phyloP scores from a whole-genome alignment of 2,888 invertebrate genomes.

The Coleophora deauratella region DNA sequence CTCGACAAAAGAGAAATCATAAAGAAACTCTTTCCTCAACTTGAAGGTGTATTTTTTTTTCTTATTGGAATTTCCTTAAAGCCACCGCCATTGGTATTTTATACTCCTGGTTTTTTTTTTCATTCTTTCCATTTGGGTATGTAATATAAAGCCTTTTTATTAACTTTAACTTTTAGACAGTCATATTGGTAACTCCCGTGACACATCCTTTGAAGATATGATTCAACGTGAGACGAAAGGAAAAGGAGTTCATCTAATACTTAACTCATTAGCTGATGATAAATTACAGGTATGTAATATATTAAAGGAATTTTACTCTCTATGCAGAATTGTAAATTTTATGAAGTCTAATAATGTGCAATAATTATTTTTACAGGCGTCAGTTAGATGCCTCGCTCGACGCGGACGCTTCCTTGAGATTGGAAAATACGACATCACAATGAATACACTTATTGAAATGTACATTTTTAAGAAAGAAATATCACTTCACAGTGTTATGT shows the following conservation, averaged over 20 bases:
- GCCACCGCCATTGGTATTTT: no score
- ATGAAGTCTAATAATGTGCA: neutral
- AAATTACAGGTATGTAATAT: slow-evolving; percentile 78
- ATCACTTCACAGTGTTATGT: no score
- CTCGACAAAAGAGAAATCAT: slow-evolving; percentile 91
- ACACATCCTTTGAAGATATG: slow-evolving; percentile 90
- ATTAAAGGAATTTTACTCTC: no score
- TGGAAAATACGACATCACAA: no score
- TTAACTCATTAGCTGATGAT: slow-evolving; percentile 94
- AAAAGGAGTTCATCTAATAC: slow-evolving; percentile 89
- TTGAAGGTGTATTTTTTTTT: slow-evolving; percentile 58
- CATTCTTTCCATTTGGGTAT: no score
- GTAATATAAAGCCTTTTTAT: neutral
- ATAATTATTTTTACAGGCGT: slow-evolving; percentile 44
- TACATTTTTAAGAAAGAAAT: no score
- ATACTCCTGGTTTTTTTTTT: no score
- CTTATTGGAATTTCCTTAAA: neutral
- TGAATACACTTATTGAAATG: no score
- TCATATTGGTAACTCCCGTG: slow-evolving; percentile 90
- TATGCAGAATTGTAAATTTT: neutral
- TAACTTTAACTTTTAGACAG: slow-evolving; percentile 37
- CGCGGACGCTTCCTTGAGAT: neutral
- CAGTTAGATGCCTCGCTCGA: slow-evolving; percentile 30
- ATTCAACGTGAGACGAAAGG: slow-evolving; percentile 86
- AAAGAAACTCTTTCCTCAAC: slow-evolving; percentile 87